Conservation (phyloP, 2,888 invertebrate genomes). For the Mesoligia furuncula region DNA sequence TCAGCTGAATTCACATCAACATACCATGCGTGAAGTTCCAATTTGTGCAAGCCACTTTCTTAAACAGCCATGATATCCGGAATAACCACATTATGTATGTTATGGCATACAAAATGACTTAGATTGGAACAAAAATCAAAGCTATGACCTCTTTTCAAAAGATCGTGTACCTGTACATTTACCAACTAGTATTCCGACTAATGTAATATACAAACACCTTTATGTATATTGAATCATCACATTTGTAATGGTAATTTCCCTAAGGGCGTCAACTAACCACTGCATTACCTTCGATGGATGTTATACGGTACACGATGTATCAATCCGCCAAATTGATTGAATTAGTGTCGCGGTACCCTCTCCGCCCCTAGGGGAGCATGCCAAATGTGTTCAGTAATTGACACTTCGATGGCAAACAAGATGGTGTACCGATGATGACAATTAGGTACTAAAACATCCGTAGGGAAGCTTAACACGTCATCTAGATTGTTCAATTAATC, state of each 20-base stretch:
- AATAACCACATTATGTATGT: not conserved
- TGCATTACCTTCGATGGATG: constrained; percentile 41
- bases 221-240: constrained; percentile 25
- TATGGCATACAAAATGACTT: not conserved
- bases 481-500: constrained; percentile 7
- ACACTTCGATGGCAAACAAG: constrained; percentile 55
- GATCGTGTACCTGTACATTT: not conserved
- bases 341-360: constrained; percentile 56
- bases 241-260: constrained; percentile 62
- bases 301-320: constrained; percentile 58
- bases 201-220: not conserved
- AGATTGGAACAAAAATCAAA: not conserved
- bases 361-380: constrained; percentile 50
- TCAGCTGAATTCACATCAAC: not conserved
- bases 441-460: constrained; percentile 22
- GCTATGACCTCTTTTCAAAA: not conserved
- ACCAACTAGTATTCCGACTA: not conserved
- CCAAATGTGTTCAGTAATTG: constrained; percentile 63
- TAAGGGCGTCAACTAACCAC: constrained; percentile 52
- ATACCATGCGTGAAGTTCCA: not conserved
- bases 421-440: constrained; percentile 30
- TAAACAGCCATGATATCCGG: too few species aligned
- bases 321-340: constrained; percentile 63
- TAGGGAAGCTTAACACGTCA: constrained; percentile 4
- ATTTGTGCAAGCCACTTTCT: not conserved